A percentile compares a stretch with the other conserved stretches of the same genome.
phyloP scores from a whole-genome alignment of 23 tunicate genomes.

The Phallusia fumigata region DNA sequence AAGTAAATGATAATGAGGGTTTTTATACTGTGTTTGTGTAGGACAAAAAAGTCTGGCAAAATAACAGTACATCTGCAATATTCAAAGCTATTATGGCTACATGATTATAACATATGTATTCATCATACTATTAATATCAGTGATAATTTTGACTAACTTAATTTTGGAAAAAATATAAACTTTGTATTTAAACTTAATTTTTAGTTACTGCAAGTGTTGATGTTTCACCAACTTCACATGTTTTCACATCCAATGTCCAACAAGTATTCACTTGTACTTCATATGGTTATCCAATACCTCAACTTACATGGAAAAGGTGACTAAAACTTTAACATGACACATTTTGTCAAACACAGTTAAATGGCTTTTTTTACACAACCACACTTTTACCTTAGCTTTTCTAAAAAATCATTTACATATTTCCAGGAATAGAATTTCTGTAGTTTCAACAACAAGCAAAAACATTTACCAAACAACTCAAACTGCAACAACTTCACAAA shows the following conservation, averaged over 20 bases:
- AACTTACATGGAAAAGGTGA: not conserved
- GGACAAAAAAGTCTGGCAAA: no score
- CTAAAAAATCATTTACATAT: no score
- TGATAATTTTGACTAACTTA: no score
- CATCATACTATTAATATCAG: no score
- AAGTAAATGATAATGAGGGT: not conserved
- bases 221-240: not conserved
- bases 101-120: no score
- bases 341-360: no score
- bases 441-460: not conserved
- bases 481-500: not conserved
- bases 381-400: no score
- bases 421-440: not conserved
- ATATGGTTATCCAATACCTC: constrained; percentile 9
- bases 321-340: not conserved
- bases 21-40: no score
- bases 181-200: not conserved
- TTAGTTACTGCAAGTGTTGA: not conserved
- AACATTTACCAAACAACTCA: not conserved
- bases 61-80: not conserved
- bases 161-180: no score
- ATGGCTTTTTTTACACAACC: no score
- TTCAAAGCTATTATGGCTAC: not conserved
- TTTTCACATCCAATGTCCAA: not conserved
- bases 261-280: constrained; percentile 5